phyloP scores from a whole-genome alignment of 2,888 invertebrate genomes.

The Callyntrura sp. region DNA sequence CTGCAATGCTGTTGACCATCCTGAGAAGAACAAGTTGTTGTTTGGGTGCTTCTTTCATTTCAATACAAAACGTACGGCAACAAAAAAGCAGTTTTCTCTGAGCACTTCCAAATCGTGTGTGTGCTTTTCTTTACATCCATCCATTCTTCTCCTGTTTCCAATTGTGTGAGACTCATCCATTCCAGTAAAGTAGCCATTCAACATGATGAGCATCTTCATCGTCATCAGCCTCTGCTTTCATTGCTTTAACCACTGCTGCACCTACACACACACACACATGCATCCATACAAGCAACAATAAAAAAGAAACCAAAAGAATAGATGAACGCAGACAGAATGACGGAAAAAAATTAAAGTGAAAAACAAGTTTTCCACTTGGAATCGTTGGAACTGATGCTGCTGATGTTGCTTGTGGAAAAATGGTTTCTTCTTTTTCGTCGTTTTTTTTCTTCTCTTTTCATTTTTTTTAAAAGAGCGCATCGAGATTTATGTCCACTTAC shows the following conservation, averaged over 20 bases:
- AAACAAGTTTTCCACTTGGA: conserved; percentile 57
- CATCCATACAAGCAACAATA: conserved; percentile 17
- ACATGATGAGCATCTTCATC: not conserved
- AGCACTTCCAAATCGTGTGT: not conserved
- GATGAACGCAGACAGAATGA: not conserved
- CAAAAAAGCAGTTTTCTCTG: not conserved
- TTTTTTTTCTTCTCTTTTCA: not conserved
- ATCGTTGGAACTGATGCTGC: not conserved
- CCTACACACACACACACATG: conserved; percentile 29
- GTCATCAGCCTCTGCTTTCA: not conserved
- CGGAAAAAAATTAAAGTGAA: conserved; percentile 37
- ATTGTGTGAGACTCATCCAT: not conserved
- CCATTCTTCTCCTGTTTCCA: not conserved
- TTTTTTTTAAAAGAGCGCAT: conserved; percentile 31
- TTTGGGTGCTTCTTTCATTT: conserved; percentile 11
- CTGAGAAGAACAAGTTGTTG: not conserved
- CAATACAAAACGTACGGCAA: not conserved
- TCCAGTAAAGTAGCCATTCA: conserved; percentile 5
- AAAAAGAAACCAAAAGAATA: not conserved
- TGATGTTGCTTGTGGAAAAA: conserved; percentile 3
- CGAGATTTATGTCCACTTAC: conserved; percentile 69
- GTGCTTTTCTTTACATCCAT: not conserved
- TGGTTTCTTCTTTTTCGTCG: no score
- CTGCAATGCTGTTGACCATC: not conserved
- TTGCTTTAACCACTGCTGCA: not conserved